Conservation (phyloP, 2,113 vertebrate genomes). For the Pipra filicauda region DNA sequence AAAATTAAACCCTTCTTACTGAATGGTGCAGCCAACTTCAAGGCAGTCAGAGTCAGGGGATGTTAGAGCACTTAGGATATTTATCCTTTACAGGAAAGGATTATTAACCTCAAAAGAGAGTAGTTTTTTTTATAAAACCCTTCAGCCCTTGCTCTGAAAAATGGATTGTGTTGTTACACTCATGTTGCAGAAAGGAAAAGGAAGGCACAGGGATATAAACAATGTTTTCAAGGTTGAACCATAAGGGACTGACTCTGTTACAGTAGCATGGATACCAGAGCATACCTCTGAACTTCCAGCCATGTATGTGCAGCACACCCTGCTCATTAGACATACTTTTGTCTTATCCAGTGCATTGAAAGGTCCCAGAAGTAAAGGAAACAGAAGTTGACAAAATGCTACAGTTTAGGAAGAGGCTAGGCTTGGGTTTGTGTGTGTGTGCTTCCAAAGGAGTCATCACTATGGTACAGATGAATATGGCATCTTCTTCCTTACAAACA, state of each 20-base stretch:
- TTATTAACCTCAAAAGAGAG: not conserved
- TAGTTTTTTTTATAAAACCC: not conserved
- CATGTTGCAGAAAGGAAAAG: not conserved
- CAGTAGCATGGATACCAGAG: not conserved
- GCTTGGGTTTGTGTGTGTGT: not conserved
- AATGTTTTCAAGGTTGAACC: not conserved
- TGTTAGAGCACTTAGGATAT: not conserved
- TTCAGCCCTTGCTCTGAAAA: not conserved
- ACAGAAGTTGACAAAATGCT: not conserved
- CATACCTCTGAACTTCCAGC: not conserved
- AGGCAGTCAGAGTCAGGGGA: not conserved
- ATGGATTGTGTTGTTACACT: not conserved
- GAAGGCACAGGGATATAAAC: not conserved
- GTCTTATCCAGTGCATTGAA: not conserved
- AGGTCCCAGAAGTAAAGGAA: not conserved
- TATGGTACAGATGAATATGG: not conserved
- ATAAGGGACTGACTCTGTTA: not conserved
- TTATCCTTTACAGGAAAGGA: not conserved
- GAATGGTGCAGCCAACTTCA: not conserved
- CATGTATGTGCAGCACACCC: not conserved
- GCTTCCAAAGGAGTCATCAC: not conserved
- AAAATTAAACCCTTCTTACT: not conserved
- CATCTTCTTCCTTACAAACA: not conserved
- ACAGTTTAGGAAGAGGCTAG: not conserved
- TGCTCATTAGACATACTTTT: not conserved